These are phyloP conservation scores for Nannoperca australis DNA, from an alignment of 2,797 vertebrate species.

Conservation along the genomic window DNA sequence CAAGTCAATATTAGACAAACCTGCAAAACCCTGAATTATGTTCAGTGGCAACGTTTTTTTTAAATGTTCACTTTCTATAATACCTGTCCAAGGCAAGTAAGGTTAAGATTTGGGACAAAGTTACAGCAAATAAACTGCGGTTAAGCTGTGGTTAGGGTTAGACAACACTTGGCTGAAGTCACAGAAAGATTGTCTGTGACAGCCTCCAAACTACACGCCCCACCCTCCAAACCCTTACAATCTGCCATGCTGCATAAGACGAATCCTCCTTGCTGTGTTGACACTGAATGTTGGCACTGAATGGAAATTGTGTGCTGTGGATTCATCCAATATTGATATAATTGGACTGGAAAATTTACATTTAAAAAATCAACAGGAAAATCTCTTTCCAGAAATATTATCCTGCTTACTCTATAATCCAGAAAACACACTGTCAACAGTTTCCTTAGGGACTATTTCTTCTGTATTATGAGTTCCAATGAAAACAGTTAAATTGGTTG, in stretches of 20 bases:
- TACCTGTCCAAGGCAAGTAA: background rate
- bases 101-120: background rate
- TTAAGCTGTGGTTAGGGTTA: background rate
- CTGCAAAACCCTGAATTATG: background rate
- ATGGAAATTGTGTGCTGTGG: slow-evolving; percentile 2
- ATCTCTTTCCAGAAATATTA: background rate
- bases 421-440: background rate
- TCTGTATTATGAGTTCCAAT: background rate
- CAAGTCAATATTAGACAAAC: background rate
- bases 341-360: slow-evolving; percentile 6
- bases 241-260: slow-evolving; percentile 26
- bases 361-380: background rate
- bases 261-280: slow-evolving; percentile 16
- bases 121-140: background rate
- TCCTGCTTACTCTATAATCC: slow-evolving; percentile 1
- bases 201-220: background rate
- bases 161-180: background rate
- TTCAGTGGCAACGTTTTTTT: background rate
- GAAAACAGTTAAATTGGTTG: background rate
- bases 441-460: background rate
- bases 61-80: background rate
- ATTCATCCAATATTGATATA: slow-evolving; percentile 8
- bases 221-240: slow-evolving; percentile 6
- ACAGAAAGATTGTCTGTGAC: slow-evolving; percentile 6
- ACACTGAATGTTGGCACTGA: slow-evolving; percentile 13